Percentiles rank a stretch among this genome's conserved stretches.
Conservation (phyloP, 2,888 invertebrate species). For the Eilema caniola region DNA sequence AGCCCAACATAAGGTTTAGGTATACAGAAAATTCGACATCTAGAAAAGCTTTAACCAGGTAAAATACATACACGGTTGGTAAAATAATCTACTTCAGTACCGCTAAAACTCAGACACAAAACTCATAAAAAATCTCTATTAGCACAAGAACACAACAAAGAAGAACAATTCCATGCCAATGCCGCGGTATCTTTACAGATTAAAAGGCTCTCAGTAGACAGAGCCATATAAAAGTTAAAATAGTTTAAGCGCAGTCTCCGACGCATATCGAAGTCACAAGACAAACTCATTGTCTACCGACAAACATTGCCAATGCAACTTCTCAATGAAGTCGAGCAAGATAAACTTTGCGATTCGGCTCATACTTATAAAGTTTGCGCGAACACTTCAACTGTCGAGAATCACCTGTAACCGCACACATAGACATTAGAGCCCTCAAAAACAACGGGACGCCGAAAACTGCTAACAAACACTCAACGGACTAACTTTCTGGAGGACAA, state of each 20-base stretch:
- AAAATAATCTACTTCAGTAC: neutral
- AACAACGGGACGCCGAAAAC: conserved; percentile 68
- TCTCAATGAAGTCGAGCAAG: conserved; percentile 69
- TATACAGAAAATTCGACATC: neutral
- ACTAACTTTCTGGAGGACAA: conserved; percentile 53
- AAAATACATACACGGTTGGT: too few species aligned
- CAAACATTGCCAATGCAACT: conserved; percentile 70
- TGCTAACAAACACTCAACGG: conserved; percentile 64
- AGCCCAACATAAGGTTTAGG: too few species aligned
- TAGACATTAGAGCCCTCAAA: conserved; percentile 62
- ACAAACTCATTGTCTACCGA: conserved; percentile 74
- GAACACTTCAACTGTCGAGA: conserved; percentile 66
- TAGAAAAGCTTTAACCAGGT: too few species aligned
- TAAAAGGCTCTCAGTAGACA: conserved; percentile 49
- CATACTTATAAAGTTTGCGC: conserved; percentile 69
- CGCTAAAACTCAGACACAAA: neutral
- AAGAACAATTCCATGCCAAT: conserved; percentile 30
- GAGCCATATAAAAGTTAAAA: conserved; percentile 57
- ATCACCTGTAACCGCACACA: conserved; percentile 70
- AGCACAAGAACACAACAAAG: conserved; percentile 15
- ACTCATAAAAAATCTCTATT: conserved; percentile 10
- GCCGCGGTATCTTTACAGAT: conserved; percentile 38
- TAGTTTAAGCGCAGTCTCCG: conserved; percentile 61
- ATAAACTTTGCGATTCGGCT: conserved; percentile 73
- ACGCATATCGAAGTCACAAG: conserved; percentile 73